phyloP scores from a whole-genome alignment of 2,797 vertebrate genomes.

The Liasis olivaceus region DNA sequence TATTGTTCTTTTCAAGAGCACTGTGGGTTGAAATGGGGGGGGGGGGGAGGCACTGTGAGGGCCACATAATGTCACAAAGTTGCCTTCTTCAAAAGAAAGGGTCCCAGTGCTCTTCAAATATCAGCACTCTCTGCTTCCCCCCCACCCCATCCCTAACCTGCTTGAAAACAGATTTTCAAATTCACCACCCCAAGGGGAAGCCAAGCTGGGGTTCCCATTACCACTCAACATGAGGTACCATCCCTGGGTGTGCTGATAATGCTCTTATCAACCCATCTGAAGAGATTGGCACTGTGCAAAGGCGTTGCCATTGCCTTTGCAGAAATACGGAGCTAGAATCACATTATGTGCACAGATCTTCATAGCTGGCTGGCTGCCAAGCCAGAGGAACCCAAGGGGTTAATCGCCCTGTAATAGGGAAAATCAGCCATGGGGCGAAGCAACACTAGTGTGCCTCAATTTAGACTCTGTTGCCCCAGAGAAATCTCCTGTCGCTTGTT shows the following conservation, averaged over 20 bases:
- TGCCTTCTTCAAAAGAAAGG: not conserved
- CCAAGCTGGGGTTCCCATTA: not conserved
- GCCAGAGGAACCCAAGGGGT: slow-evolving; percentile 28
- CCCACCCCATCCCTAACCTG: not conserved
- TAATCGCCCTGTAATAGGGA: slow-evolving; percentile 2
- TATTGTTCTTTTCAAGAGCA: too few relatives aligned
- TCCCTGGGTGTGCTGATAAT: not conserved
- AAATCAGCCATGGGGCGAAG: not conserved
- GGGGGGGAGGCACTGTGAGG: too few relatives aligned
- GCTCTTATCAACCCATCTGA: not conserved
- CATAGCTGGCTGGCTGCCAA: not conserved
- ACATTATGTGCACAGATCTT: not conserved
- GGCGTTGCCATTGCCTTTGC: too few relatives aligned
- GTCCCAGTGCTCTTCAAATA: not conserved
- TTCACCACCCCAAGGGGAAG: not conserved
- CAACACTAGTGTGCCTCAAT: not conserved
- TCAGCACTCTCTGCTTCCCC: not conserved
- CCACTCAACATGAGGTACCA: not conserved
- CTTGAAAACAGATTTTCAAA: not conserved
- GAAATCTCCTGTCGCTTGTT: not conserved
- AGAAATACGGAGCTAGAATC: not conserved
- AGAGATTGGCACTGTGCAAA: not conserved
- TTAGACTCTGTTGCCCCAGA: slow-evolving; percentile 6
- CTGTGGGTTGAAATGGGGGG: too few relatives aligned
- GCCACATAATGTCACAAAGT: not conserved